phyloP scores from a whole-genome alignment of 1,140 invertebrate genomes.

The Zaprionus kolodkinae region DNA sequence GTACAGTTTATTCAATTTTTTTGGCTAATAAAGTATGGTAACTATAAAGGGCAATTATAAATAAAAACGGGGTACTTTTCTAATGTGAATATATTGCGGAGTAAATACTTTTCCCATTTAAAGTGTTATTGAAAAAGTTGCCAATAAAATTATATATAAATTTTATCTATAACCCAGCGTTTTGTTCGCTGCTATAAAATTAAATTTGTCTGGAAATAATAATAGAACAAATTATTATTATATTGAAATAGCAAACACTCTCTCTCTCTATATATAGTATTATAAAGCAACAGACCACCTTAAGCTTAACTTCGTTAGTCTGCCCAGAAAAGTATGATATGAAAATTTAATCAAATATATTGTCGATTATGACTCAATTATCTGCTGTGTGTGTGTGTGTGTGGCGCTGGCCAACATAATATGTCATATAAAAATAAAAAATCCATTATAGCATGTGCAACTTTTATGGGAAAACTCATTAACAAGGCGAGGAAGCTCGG shows the following conservation, averaged over 20 bases:
- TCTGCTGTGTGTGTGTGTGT: neutral
- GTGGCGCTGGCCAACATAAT: neutral
- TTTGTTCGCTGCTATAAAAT: neutral
- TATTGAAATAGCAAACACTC: too few relatives aligned
- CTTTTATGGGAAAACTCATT: constrained; percentile 3
- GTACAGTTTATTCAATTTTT: too few relatives aligned
- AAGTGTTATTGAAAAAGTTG: neutral
- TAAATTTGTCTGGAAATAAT: neutral
- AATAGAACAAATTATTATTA: neutral
- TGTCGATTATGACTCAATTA: neutral
- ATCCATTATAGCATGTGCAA: neutral
- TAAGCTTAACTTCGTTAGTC: neutral
- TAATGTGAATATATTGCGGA: neutral
- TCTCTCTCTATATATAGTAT: too few relatives aligned
- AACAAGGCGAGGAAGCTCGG: neutral
- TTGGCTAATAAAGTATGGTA: too few relatives aligned
- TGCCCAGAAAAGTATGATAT: neutral
- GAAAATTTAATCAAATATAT: neutral
- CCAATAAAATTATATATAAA: neutral
- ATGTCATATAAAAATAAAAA: constrained; percentile 8
- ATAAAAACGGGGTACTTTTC: neutral
- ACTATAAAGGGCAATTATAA: neutral
- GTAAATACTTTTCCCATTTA: neutral
- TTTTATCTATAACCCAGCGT: neutral
- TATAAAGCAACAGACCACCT: neutral